Evolutionary conservation across 2,113 vertebrate species (phyloP), one percentile per base, ranked within the genome.

Genomic region (Spea bombifrons): DNA sequence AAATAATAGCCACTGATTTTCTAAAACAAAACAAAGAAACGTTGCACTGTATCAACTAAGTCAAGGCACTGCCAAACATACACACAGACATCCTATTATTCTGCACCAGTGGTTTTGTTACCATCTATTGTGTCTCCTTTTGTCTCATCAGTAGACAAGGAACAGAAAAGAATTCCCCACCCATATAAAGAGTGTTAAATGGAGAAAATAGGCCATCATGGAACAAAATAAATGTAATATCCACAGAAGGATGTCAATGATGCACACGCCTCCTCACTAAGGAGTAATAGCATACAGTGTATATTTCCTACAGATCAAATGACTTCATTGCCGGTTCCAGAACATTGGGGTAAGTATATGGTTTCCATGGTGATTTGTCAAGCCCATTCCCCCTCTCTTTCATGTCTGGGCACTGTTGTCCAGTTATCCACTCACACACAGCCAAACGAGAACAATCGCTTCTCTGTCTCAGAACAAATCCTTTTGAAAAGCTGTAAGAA

Each of bases 61-160:
- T 30, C 30, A 30, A 30, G 30, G 30, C 30, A 30, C 30, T 30
- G 30, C 30, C 30, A 30, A 30, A 30, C 30, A 30, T 30, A 30
- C 30, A 70, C 47, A 70, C 16, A 70, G 10, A 49, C 8, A 13
- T 17, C 6, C 30, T 30, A 50, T 70, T 70, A 48, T 70, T 1
- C 47, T 16, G 15, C 17, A 0, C 47, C 48, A 68, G 15, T 15
- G n/a, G 7, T 70, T 13, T 7, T 9, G 47, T 52, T 50, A 17
- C 67, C 47, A 50, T n/a, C 67, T 70, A 7, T 17, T 13, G 67
- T 0, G 46, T 50, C 13, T 50, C 17, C 15, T 8, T 8, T 70
- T 50, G 48, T 50, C 67, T 70, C 48, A 70, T 70, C 50, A 16
- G 67, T 70, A 13, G 12, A 17, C 17, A 66, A 66, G 43, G 65